A percentile compares a stretch with the other conserved stretches of the same genome.
These are phyloP conservation scores for Stenolophus ochropezus DNA, from an alignment of 2,888 invertebrate species.

Conservation along the genomic window DNA sequence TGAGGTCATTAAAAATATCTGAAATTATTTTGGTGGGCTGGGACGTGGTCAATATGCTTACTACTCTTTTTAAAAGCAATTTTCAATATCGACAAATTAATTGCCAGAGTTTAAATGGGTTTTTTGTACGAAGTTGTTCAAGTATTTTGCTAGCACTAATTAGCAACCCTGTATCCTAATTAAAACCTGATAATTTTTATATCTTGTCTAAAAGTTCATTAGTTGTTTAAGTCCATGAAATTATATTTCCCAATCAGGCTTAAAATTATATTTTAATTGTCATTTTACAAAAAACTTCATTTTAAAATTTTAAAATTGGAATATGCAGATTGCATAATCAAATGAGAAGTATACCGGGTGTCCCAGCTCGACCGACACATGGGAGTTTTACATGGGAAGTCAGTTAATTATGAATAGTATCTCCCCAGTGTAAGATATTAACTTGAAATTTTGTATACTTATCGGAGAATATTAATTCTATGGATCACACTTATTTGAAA, in stretches of 20 bases:
- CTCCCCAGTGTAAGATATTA: no score
- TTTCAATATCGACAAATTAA: conserved; percentile 44
- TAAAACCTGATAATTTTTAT: conserved; percentile 27
- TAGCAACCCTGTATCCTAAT: conserved; percentile 13
- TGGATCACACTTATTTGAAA: no score
- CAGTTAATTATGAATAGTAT: no score
- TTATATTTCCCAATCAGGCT: neutral
- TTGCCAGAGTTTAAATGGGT: conserved; percentile 27
- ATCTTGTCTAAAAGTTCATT: conserved; percentile 17
- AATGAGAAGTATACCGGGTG: no score
- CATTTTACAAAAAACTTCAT: neutral
- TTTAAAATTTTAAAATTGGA: no score
- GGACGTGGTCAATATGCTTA: neutral
- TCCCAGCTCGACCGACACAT: no score
- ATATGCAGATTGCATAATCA: no score
- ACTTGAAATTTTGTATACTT: no score
- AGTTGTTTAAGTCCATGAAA: neutral
- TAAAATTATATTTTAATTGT: neutral
- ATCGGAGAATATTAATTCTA: no score
- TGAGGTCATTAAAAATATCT: conserved; percentile 18
- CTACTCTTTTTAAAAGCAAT: conserved; percentile 40
- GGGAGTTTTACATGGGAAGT: no score
- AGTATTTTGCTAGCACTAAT: conserved; percentile 33
- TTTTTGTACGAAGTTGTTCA: conserved; percentile 37
- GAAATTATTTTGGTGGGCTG: conserved; percentile 6